Evolutionary conservation across 2,888 invertebrate genomes (phyloP).

Genomic region (Perizoma flavofasciatum): DNA sequence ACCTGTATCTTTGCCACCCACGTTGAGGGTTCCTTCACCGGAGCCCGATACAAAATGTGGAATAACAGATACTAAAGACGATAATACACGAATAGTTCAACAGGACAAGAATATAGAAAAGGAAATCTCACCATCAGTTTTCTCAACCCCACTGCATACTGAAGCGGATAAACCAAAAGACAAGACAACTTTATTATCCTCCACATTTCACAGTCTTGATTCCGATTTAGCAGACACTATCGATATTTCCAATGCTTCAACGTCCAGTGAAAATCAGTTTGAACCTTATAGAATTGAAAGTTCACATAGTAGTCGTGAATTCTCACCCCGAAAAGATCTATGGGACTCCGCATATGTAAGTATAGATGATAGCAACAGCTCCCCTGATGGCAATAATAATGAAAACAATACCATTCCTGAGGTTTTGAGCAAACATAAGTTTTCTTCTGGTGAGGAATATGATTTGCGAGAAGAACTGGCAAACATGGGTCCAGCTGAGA

Average conservation of each 20-base stretch:
- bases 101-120: conserved; percentile 29
- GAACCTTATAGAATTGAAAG: conserved; percentile 48
- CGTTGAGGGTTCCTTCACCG: conserved; percentile 62
- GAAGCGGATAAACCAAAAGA: conserved; percentile 34
- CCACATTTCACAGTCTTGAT: conserved; percentile 64
- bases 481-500: conserved; percentile 77
- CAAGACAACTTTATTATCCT: conserved; percentile 43
- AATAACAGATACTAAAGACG: conserved; percentile 38
- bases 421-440: conserved; percentile 54
- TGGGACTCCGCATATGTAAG: conserved; percentile 83
- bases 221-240: conserved; percentile 54
- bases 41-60: conserved; percentile 62
- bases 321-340: conserved; percentile 69
- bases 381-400: conserved; percentile 73
- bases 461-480: conserved; percentile 50
- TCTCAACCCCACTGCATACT: conserved; percentile 48
- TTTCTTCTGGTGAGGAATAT: conserved; percentile 48
- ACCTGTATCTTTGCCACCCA: conserved; percentile 76
- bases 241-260: conserved; percentile 51
- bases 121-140: conserved; percentile 42
- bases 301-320: conserved; percentile 46
- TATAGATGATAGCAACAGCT: conserved; percentile 77
- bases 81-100: conserved; percentile 30
- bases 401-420: conserved; percentile 56
- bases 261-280: conserved; percentile 46